A percentile compares a stretch with the other conserved stretches of the same genome.
phyloP scores from a whole-genome alignment of 35 echinoderm and acorn worm genomes.

The Holothuria glaberrima region DNA sequence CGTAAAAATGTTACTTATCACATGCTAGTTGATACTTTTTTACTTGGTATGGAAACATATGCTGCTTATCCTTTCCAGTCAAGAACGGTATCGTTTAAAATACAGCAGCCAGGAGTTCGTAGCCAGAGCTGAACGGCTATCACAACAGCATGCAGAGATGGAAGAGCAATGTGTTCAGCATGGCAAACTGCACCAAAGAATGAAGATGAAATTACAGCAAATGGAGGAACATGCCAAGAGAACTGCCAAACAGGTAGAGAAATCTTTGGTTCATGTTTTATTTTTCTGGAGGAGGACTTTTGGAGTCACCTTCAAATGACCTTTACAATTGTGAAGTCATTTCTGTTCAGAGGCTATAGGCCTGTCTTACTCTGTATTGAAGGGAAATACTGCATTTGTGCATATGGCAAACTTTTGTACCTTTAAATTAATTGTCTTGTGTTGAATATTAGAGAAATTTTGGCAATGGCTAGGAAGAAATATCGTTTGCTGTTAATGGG shows the following conservation, averaged over 20 bases:
- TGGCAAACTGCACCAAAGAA: constrained; percentile 81
- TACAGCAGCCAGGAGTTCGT: constrained; percentile 73
- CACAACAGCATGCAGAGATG: constrained; percentile 85
- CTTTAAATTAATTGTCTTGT: too few species aligned
- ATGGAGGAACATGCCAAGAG: constrained; percentile 87
- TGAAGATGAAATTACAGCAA: constrained; percentile 78
- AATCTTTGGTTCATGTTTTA: too few species aligned
- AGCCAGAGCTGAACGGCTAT: constrained; percentile 65
- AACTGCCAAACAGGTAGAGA: constrained; percentile 81
- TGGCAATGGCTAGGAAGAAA: too few species aligned
- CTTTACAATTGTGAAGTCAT: too few species aligned
- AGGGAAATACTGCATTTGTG: too few species aligned
- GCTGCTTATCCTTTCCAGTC: constrained; percentile 9
- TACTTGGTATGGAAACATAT: neutral
- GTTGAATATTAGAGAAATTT: too few species aligned
- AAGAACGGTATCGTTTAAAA: constrained; percentile 75
- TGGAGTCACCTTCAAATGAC: too few species aligned
- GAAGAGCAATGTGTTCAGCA: constrained; percentile 92
- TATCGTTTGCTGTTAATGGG: too few species aligned
- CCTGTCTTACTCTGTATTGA: too few species aligned
- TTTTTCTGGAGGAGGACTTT: neutral
- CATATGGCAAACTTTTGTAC: too few species aligned
- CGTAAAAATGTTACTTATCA: neutral
- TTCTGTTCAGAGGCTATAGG: too few species aligned
- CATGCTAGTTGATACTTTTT: neutral